These are phyloP conservation scores for Meteorus colon DNA, from an alignment of 2,888 invertebrate species.

Conservation along the genomic window DNA sequence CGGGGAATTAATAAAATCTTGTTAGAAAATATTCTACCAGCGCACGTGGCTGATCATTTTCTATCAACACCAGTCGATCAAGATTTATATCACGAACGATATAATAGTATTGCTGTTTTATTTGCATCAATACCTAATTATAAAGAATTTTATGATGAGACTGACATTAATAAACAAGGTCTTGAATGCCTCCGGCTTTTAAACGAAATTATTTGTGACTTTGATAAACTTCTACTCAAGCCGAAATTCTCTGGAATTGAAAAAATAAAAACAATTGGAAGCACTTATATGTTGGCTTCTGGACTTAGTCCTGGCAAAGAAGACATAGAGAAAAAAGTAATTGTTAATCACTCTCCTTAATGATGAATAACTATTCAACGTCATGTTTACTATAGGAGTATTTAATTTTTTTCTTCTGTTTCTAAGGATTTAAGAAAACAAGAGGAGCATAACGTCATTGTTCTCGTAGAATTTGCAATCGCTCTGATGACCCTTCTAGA, in stretches of 20 bases:
- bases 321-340: constrained; percentile 80
- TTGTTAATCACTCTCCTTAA: constrained; percentile 53
- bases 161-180: constrained; percentile 97
- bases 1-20: constrained; percentile 97
- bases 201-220: constrained; percentile 98
- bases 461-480: constrained; percentile 95
- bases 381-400: neutral
- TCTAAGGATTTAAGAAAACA: constrained; percentile 82
- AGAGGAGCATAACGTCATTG: constrained; percentile 90
- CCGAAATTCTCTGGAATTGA: constrained; percentile 97
- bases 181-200: constrained; percentile 93
- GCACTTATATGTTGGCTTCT: constrained; percentile 98
- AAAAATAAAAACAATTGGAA: constrained; percentile 98
- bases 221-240: constrained; percentile 95
- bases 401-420: constrained; percentile 31
- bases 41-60: constrained; percentile 96
- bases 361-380: neutral
- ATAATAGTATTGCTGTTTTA: constrained; percentile 96
- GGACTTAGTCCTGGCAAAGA: constrained; percentile 93
- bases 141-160: constrained; percentile 97
- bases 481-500: constrained; percentile 94
- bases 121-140: constrained; percentile 99
- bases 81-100: constrained; percentile 95
- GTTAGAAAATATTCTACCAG: constrained; percentile 96
- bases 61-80: constrained; percentile 84